phyloP scores from a whole-genome alignment of 2,888 invertebrate genomes.

The Atethmia centrago region DNA sequence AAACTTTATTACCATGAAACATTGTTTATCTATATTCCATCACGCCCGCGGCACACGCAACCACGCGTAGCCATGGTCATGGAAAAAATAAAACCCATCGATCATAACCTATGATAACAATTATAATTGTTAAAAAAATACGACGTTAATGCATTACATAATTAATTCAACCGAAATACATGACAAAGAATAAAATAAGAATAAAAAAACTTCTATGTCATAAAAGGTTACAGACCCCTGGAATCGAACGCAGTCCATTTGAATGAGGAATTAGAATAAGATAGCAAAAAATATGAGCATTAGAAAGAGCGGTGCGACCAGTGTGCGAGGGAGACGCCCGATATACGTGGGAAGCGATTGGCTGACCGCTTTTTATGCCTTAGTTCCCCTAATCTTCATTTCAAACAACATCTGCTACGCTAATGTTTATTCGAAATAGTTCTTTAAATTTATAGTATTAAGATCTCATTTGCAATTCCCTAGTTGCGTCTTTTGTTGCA shows the following conservation, averaged over 20 bases:
- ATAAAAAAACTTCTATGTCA: conserved; percentile 56
- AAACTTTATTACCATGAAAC: conserved; percentile 74
- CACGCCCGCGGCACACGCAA: conserved; percentile 76
- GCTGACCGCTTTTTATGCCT: conserved; percentile 90
- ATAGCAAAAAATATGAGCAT: conserved; percentile 89
- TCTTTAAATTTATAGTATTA: conserved; percentile 86
- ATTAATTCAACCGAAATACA: conserved; percentile 62
- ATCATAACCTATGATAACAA: conserved; percentile 80
- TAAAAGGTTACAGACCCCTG: conserved; percentile 85
- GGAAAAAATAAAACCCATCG: conserved; percentile 80
- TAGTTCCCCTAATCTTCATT: conserved; percentile 90
- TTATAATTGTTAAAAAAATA: conserved; percentile 69
- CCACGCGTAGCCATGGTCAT: conserved; percentile 73
- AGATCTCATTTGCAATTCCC: conserved; percentile 84
- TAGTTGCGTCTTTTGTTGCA: conserved; percentile 74
- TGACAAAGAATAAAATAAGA: conserved; percentile 55
- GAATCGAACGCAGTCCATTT: conserved; percentile 85
- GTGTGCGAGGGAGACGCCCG: conserved; percentile 78
- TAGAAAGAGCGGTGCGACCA: conserved; percentile 84
- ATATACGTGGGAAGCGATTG: conserved; percentile 80
- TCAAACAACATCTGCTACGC: conserved; percentile 88
- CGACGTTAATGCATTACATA: conserved; percentile 47
- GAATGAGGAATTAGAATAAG: conserved; percentile 90
- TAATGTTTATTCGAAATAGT: conserved; percentile 88
- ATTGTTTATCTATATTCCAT: conserved; percentile 78